Percentiles rank a stretch among this genome's conserved stretches.
These are phyloP conservation scores for Enteromius fasciolatus DNA, from an alignment of 2,797 vertebrate genomes.

Conservation along the genomic window DNA sequence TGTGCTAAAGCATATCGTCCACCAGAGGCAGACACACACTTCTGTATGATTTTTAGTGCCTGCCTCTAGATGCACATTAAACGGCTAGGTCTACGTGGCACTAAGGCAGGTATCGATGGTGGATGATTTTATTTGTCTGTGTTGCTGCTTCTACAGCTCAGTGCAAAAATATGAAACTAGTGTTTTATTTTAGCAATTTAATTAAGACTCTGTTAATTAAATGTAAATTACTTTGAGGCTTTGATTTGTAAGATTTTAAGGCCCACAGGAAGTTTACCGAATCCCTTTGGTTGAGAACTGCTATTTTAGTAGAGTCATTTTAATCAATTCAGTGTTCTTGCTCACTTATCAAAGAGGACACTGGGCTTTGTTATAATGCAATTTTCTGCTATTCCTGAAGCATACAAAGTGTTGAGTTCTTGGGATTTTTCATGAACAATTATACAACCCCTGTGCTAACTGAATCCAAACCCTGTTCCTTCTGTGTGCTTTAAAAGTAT, in stretches of 20 bases:
- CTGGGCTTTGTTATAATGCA: background rate
- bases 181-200: background rate
- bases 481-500: background rate
- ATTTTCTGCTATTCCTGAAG: background rate
- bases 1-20: conserved; percentile 3
- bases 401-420: background rate
- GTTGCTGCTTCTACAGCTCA: background rate
- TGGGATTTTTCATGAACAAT: background rate
- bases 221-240: background rate
- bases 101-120: background rate
- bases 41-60: background rate
- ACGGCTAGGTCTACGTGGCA: background rate
- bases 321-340: background rate
- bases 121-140: background rate
- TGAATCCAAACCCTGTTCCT: background rate
- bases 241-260: conserved; percentile 1
- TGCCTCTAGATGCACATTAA: background rate
- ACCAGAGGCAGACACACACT: conserved; percentile 14
- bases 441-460: background rate
- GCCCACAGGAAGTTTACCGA: background rate
- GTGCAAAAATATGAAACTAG: background rate
- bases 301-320: background rate
- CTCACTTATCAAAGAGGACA: no score
- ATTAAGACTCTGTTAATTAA: background rate
- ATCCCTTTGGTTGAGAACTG: no score